A percentile compares a stretch with the other conserved stretches of the same genome.
Evolutionary conservation across 2,797 vertebrate species (phyloP).

Genomic region (Phataginus tricuspis): DNA sequence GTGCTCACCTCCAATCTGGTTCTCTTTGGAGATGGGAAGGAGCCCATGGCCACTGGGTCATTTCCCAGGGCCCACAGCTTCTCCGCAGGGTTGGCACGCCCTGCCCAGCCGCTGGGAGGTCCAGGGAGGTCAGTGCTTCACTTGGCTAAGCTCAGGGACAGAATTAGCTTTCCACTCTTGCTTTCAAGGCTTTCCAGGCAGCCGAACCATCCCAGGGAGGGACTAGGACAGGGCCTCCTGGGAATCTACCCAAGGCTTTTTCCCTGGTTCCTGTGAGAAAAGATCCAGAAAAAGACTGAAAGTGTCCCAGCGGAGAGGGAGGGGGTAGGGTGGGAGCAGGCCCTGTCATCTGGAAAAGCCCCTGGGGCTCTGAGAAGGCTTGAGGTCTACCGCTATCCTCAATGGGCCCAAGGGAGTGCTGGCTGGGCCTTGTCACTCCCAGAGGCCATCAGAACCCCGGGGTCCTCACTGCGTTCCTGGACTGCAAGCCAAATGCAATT

Average conservation of each 20-base stretch:
- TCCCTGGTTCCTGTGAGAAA: conserved; percentile 67
- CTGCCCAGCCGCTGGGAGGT: neutral
- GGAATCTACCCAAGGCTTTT: conserved; percentile 69
- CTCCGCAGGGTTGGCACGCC: neutral
- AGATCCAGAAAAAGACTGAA: conserved; percentile 55
- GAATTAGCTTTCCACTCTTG: conserved; percentile 56
- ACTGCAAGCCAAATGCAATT: neutral
- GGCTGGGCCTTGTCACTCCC: neutral
- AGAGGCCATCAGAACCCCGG: neutral
- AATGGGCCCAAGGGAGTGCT: neutral
- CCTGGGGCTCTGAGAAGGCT: neutral
- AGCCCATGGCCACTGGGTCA: conserved; percentile 21
- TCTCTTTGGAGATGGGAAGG: conserved; percentile 25
- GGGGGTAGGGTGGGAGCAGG: neutral
- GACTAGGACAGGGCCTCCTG: conserved; percentile 50
- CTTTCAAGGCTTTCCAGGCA: neutral
- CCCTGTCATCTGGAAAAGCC: neutral
- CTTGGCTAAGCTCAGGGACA: neutral
- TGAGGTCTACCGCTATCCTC: neutral
- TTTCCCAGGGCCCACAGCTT: conserved; percentile 59
- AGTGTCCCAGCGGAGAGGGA: neutral
- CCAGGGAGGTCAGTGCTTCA: neutral
- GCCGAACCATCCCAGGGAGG: conserved; percentile 42
- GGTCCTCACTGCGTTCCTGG: neutral
- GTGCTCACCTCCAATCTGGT: neutral